These are phyloP conservation scores for Arctocebus calabarensis DNA, from an alignment of 2,797 vertebrate genomes.

Conservation along the genomic window DNA sequence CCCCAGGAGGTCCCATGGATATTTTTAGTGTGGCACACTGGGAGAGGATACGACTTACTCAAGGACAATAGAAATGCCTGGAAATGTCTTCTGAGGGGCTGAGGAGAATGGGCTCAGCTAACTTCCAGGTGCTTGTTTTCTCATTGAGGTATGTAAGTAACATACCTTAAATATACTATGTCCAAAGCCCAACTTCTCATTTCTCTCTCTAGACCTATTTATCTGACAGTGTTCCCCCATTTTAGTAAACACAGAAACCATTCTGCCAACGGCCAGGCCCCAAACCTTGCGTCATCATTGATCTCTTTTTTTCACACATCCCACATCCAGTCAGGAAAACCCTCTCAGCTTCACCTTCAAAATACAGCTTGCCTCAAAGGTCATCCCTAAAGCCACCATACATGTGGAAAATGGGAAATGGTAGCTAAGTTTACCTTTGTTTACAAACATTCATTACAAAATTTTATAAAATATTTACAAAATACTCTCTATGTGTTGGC, in stretches of 20 bases:
- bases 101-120: not conserved
- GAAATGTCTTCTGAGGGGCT: not conserved
- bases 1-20: not conserved
- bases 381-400: too few species aligned
- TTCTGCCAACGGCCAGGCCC: not conserved
- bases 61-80: not conserved
- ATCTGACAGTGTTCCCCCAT: not conserved
- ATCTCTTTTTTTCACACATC: not conserved
- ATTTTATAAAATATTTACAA: too few species aligned
- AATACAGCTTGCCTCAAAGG: not conserved
- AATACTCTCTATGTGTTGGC: too few species aligned
- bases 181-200: not conserved
- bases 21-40: constrained; percentile 15
- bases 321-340: not conserved
- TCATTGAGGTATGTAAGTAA: constrained; percentile 17
- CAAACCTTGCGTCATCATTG: not conserved
- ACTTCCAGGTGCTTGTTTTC: constrained; percentile 18
- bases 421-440: too few species aligned
- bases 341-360: not conserved
- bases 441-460: too few species aligned
- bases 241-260: constrained; percentile 33
- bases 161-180: not conserved
- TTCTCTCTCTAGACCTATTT: constrained; percentile 14
- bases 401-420: too few species aligned
- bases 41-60: not conserved